Evolutionary conservation across 2,113 vertebrate genomes (phyloP).

Genomic region (Tenrec ecaudatus): DNA sequence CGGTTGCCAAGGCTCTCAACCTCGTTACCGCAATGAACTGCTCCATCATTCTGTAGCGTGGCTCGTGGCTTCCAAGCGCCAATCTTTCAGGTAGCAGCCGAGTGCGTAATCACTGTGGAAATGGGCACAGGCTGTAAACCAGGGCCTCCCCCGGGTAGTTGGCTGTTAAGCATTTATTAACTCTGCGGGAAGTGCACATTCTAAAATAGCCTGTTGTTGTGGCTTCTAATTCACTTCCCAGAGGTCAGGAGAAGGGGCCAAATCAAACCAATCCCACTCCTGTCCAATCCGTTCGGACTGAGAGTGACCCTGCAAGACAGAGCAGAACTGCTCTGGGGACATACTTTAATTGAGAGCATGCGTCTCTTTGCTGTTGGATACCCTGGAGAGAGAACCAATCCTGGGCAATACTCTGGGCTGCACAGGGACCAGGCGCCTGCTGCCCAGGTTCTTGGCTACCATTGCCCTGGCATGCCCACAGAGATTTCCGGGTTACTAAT

Average conservation of each 20-base stretch:
- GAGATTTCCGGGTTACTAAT: neutral
- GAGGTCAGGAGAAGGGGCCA: neutral
- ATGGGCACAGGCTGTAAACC: neutral
- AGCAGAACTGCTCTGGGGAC: too few relatives aligned
- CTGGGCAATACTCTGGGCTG: neutral
- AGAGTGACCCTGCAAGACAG: neutral
- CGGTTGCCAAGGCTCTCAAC: neutral
- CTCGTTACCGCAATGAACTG: neutral
- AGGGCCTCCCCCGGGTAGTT: neutral
- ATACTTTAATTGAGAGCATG: neutral
- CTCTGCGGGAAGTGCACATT: neutral
- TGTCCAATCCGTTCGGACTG: neutral
- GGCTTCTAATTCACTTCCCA: neutral
- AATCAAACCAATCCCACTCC: neutral
- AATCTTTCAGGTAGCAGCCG: neutral
- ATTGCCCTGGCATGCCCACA: neutral
- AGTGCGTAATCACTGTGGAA: neutral
- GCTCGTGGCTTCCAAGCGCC: neutral
- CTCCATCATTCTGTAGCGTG: neutral
- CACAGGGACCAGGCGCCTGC: neutral
- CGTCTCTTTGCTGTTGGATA: neutral
- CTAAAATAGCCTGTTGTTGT: neutral
- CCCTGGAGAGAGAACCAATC: neutral
- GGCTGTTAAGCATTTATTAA: neutral
- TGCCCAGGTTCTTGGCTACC: neutral